Percentiles rank a stretch among this genome's conserved stretches.
Conservation (phyloP, 1,140 invertebrate species). For the Cotesia chilonis region DNA sequence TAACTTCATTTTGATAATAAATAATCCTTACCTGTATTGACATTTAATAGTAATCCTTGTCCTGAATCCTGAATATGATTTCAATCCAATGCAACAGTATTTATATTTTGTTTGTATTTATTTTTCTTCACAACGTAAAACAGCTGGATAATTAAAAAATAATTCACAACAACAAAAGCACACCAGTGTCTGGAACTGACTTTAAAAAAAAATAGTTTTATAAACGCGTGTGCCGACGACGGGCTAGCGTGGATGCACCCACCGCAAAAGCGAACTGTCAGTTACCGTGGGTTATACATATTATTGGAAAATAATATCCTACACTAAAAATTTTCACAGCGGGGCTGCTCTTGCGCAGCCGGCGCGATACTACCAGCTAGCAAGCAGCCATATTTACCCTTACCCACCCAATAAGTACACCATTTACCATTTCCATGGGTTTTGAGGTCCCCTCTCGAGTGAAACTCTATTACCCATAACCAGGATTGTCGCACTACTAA, state of each 20-base stretch:
- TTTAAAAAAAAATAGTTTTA: neutral
- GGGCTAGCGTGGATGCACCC: neutral
- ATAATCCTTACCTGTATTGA: no score
- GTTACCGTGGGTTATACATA: conserved; percentile 50
- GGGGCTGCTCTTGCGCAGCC: conserved; percentile 51
- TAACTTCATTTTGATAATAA: no score
- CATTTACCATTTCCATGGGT: conserved; percentile 31
- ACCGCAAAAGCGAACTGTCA: conserved; percentile 47
- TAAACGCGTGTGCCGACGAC: neutral
- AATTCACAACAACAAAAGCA: neutral
- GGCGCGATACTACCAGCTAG: conserved; percentile 45
- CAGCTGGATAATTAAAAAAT: no score
- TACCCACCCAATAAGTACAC: conserved; percentile 26
- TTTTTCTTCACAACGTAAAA: no score
- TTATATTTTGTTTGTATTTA: no score
- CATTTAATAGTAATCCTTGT: no score
- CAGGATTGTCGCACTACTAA: conserved; percentile 15
- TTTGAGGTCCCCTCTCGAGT: conserved; percentile 22
- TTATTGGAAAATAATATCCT: conserved; percentile 43
- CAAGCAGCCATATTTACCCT: conserved; percentile 31
- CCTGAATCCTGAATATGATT: no score
- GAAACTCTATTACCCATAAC: conserved; percentile 19
- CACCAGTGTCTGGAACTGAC: neutral
- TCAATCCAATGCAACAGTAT: no score
- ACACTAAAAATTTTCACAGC: conserved; percentile 30